Evolutionary conservation across 2,113 vertebrate genomes (phyloP).

Genomic region (Chaetodon auriga): DNA sequence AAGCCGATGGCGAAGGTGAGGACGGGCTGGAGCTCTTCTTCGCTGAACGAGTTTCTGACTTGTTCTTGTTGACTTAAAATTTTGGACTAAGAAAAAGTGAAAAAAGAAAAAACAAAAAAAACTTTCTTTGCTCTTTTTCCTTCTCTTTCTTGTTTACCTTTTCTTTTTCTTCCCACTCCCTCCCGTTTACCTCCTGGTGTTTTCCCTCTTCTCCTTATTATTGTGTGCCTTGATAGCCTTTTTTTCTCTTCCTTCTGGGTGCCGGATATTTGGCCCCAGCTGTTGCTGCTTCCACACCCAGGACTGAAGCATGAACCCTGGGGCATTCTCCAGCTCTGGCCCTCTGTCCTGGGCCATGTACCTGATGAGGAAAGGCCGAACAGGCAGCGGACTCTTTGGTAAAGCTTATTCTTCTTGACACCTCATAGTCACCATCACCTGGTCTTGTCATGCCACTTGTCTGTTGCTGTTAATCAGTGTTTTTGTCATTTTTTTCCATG

Average conservation of each 20-base stretch:
- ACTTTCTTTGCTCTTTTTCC: neutral
- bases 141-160: neutral
- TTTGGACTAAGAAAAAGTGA: conserved; percentile 7
- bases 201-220: neutral
- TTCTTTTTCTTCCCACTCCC: neutral
- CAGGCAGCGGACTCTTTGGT: conserved; percentile 77
- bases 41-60: neutral
- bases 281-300: conserved; percentile 21
- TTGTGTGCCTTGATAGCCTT: conserved; percentile 12
- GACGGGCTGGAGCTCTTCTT: conserved; percentile 7
- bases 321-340: conserved; percentile 71
- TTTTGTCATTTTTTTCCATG: neutral
- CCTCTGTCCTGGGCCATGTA: conserved; percentile 86
- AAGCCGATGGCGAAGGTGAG: conserved; percentile 52
- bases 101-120: neutral
- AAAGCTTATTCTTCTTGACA: conserved; percentile 47
- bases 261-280: conserved; percentile 22
- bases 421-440: conserved; percentile 5
- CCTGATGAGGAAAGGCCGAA: conserved; percentile 84
- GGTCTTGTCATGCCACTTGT: neutral
- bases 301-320: conserved; percentile 79
- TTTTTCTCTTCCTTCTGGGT: conserved; percentile 2
- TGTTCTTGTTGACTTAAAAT: neutral
- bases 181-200: neutral
- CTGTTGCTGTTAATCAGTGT: neutral